Conservation (phyloP, 1,140 invertebrate species). For the Caligus rogercresseyi region DNA sequence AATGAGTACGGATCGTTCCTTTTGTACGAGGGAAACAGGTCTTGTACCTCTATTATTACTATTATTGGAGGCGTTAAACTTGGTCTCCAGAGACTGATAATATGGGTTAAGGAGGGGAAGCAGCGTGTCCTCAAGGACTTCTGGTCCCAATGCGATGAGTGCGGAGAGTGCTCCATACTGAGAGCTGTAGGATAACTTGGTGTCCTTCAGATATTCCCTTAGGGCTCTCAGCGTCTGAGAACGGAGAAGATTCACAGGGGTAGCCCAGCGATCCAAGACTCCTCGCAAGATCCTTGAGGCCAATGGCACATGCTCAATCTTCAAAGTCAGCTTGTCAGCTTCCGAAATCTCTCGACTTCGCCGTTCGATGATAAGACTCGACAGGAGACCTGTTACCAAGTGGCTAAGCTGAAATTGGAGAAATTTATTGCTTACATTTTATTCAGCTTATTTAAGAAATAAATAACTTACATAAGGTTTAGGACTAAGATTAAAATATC, state of each 20-base stretch:
- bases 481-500: constrained; percentile 7
- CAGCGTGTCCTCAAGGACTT: background rate
- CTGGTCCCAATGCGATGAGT: background rate
- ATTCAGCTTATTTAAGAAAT: background rate
- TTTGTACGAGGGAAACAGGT: background rate
- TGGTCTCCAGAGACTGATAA: background rate
- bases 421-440: background rate
- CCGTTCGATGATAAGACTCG: constrained; percentile 11
- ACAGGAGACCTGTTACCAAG: constrained; percentile 9
- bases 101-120: background rate
- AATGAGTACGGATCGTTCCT: background rate
- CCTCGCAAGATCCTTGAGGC: background rate
- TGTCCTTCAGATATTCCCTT: background rate
- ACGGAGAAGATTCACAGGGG: constrained; percentile 2
- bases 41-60: background rate
- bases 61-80: background rate
- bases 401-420: constrained; percentile 8
- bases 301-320: background rate
- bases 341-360: background rate
- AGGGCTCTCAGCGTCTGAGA: constrained; percentile 10
- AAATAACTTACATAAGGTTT: constrained; percentile 9
- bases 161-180: constrained; percentile 14
- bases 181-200: background rate
- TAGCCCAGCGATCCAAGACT: constrained; percentile 8
- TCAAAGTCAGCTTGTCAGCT: background rate